Evolutionary conservation across 2,797 vertebrate species (phyloP), one percentile per base, ranked within the genome.

Genomic region (Poeciliopsis presidionis): DNA sequence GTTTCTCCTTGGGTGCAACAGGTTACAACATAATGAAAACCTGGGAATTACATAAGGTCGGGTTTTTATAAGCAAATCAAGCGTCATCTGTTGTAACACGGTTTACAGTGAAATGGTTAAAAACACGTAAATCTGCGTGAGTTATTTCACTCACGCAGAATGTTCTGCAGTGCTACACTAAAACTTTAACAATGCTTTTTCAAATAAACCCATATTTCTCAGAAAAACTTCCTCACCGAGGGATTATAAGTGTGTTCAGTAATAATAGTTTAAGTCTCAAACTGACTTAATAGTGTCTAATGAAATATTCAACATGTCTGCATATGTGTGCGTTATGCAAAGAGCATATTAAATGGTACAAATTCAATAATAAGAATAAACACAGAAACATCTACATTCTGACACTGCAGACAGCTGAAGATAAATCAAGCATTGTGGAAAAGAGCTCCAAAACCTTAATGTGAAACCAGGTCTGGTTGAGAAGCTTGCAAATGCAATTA

Each of bases 401-500:
- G 59, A 81, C 67, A 76, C 77, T 75, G 77, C 25, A 77, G 74
- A 59, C 74, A 86, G 74, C 59, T 57, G 3, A 67, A 78, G 82
- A 82, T 77, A 86, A 88, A 85, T 87, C 74, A 81, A 82, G 82
- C 86, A 76, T 67, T 47, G 72, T 75, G 71, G 80, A 72, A 90
- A 85, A 84, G 57, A 83, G 82, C 75, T 78, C 79, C 59, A 72
- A 80, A 87, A 70, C 74, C 80, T 74, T 86, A 83, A 91, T 88
- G 85, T 87, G 69, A 89, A 91, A 88, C 74, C 73, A 90, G 76
- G 87, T 84, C 86, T 91, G 79, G 87, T 84, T n/a, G 81, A 88
- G 57, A 82, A 87, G 81, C 76, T 84, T 86, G 88, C 70, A 87
- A 90, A 93, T 86, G 89, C 85, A 91, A 93, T 93, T 92, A 94